A percentile compares a stretch with the other conserved stretches of the same genome.
Conservation (phyloP, 2,797 vertebrate genomes). For the Oryzias sinensis region DNA sequence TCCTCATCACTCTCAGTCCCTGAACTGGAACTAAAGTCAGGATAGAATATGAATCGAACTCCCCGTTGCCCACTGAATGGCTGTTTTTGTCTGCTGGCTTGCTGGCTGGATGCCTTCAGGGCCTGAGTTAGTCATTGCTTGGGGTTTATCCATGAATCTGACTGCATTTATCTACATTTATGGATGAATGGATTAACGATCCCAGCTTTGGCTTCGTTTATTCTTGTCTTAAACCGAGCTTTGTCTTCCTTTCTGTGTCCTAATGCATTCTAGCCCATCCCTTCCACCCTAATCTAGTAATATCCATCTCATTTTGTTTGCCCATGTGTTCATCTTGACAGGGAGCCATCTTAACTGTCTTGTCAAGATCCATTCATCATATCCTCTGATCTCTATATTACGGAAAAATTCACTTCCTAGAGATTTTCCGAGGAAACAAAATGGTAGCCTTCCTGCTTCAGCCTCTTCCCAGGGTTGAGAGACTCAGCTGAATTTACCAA, state of each 20-base stretch:
- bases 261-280: constrained; percentile 34
- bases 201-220: constrained; percentile 42
- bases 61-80: constrained; percentile 32
- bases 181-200: constrained; percentile 59
- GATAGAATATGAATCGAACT: constrained; percentile 46
- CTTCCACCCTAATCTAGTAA: constrained; percentile 13
- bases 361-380: too few relatives aligned
- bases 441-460: constrained; percentile 7
- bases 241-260: constrained; percentile 38
- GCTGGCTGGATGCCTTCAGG: constrained; percentile 29
- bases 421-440: constrained; percentile 7
- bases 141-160: constrained; percentile 58
- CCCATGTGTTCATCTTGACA: constrained; percentile 50
- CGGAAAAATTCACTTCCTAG: constrained; percentile 27
- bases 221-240: constrained; percentile 32
- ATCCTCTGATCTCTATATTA: constrained; percentile 30
- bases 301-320: constrained; percentile 48
- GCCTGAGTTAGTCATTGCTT: constrained; percentile 42
- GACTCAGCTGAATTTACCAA: constrained; percentile 47
- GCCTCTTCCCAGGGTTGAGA: constrained; percentile 27
- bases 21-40: constrained; percentile 25
- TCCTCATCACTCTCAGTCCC: constrained; percentile 9
- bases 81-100: constrained; percentile 29
- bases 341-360: constrained; percentile 39
- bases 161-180: constrained; percentile 55